Conservation (phyloP, 2,888 invertebrate species). For the Xanthia icteritia region DNA sequence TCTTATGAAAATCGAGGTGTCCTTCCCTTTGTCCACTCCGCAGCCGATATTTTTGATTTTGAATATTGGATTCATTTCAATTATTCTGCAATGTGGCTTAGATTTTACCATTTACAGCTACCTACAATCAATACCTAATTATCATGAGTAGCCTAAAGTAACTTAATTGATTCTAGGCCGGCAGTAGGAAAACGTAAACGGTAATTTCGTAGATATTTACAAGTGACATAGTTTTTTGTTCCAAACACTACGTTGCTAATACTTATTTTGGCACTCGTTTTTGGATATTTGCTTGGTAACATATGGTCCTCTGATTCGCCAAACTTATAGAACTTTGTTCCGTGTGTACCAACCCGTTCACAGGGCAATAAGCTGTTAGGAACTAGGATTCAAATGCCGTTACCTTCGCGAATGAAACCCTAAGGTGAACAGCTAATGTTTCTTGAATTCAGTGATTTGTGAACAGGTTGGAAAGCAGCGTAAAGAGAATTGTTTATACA, state of each 20-base stretch:
- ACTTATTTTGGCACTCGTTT: constrained; percentile 58
- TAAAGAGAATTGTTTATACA: constrained; percentile 10
- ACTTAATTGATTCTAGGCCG: constrained; percentile 57
- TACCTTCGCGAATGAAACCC: not conserved
- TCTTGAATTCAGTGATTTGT: constrained; percentile 15
- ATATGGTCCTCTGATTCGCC: constrained; percentile 34
- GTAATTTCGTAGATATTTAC: constrained; percentile 26
- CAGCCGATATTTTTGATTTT: constrained; percentile 37
- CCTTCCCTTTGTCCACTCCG: constrained; percentile 55
- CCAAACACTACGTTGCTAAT: constrained; percentile 45
- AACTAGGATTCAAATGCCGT: not conserved
- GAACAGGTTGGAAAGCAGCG: constrained; percentile 18
- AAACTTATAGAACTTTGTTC: constrained; percentile 29
- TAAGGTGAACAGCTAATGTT: not conserved
- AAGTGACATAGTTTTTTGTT: constrained; percentile 19
- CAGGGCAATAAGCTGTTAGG: not conserved
- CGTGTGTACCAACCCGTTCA: constrained; percentile 2
- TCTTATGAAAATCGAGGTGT: constrained; percentile 68
- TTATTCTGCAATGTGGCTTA: constrained; percentile 8
- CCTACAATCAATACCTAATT: constrained; percentile 25
- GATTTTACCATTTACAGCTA: constrained; percentile 2
- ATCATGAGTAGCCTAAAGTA: constrained; percentile 24
- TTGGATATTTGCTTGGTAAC: constrained; percentile 33
- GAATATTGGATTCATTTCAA: not conserved
- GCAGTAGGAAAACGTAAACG: constrained; percentile 42